A percentile compares a stretch with the other conserved stretches of the same genome.
Evolutionary conservation across 2,113 vertebrate species (phyloP).

Genomic region (Dasypus novemcinctus): DNA sequence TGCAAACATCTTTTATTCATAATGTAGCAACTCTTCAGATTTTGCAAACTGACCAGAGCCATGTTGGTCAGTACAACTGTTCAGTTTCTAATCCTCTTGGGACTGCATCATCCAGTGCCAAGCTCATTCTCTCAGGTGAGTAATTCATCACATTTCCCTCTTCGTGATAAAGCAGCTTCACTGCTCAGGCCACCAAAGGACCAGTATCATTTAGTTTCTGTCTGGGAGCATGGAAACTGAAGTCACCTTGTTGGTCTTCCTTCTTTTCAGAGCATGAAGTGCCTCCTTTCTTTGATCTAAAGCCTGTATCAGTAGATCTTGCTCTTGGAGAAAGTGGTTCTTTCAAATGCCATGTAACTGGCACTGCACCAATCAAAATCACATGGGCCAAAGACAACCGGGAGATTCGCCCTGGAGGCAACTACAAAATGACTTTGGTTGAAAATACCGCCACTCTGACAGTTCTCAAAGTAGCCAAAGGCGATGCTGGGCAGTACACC

Average conservation of each 20-base stretch:
- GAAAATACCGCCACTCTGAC: slow-evolving; percentile 91
- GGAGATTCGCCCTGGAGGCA: slow-evolving; percentile 94
- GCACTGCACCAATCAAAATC: slow-evolving; percentile 94
- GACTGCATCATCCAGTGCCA: slow-evolving; percentile 94
- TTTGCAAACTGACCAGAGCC: slow-evolving; percentile 86
- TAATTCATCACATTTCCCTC: slow-evolving; percentile 8
- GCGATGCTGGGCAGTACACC: slow-evolving; percentile 91
- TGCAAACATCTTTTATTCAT: slow-evolving; percentile 91
- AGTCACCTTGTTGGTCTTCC: slow-evolving; percentile 59
- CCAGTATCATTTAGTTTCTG: neutral
- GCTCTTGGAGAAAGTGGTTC: slow-evolving; percentile 91
- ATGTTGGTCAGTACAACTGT: slow-evolving; percentile 94
- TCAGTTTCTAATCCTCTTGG: slow-evolving; percentile 95
- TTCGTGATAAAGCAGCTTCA: neutral
- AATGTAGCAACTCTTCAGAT: slow-evolving; percentile 93
- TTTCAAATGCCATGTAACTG: slow-evolving; percentile 95
- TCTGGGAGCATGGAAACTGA: slow-evolving; percentile 17
- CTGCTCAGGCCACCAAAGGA: neutral
- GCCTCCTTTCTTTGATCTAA: slow-evolving; percentile 95
- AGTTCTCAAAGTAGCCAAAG: slow-evolving; percentile 92
- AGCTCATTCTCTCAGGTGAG: slow-evolving; percentile 95
- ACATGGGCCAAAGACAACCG: slow-evolving; percentile 98
- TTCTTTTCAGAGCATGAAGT: slow-evolving; percentile 91
- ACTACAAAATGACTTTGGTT: slow-evolving; percentile 94
- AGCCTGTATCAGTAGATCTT: slow-evolving; percentile 89